phyloP scores from a whole-genome alignment of 1,140 invertebrate genomes.

The Habropoda laboriosa region DNA sequence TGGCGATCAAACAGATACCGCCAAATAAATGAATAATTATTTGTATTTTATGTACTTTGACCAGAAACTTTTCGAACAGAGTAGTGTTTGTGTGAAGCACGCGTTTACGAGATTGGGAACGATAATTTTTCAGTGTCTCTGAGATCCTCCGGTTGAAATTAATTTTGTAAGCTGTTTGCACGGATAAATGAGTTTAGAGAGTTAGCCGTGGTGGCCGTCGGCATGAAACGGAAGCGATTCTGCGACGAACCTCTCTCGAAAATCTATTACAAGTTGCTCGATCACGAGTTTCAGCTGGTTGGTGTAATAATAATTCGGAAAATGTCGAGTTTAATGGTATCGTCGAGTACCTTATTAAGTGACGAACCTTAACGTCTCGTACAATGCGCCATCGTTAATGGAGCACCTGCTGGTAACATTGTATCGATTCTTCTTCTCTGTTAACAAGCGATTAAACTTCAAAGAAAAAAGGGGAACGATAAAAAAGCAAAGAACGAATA shows the following conservation, averaged over 20 bases:
- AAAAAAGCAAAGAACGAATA: not conserved
- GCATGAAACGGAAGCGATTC: not conserved
- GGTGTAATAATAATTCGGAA: not conserved
- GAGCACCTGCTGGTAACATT: not conserved
- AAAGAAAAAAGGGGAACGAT: no score
- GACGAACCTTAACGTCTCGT: not conserved
- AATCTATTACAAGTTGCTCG: constrained; percentile 15
- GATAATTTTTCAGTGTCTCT: not conserved
- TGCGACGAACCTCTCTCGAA: not conserved
- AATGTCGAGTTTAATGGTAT: not conserved
- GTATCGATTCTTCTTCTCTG: not conserved
- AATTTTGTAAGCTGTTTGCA: not conserved
- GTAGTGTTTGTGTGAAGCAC: no score
- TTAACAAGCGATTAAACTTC: not conserved
- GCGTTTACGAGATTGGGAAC: no score
- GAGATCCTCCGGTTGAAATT: not conserved
- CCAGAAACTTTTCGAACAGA: no score
- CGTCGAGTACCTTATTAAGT: not conserved
- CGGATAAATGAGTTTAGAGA: not conserved
- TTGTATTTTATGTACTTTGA: not conserved
- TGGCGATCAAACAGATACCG: no score
- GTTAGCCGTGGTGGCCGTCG: not conserved
- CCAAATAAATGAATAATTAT: no score
- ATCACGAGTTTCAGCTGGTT: not conserved
- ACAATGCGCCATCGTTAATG: not conserved